Base-by-base conservation (phyloP, 2,797 vertebrate species). In the Notolepis coatsorum region DNA sequence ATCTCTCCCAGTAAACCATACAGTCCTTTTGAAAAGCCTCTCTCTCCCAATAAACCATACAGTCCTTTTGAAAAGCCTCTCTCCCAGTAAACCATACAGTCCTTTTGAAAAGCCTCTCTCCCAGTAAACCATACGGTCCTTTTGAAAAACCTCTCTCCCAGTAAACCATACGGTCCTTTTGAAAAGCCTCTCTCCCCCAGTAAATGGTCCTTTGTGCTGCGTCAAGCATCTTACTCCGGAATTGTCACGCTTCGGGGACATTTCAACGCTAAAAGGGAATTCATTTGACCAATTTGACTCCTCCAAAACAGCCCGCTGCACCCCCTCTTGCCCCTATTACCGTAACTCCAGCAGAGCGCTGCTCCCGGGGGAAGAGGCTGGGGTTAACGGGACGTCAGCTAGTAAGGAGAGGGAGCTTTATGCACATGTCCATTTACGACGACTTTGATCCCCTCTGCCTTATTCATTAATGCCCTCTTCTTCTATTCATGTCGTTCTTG, bases 201-300 rank as follows among this genome's bases (percentile, higher is more conserved):
- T n/a, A n/a, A n/a, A n/a, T n/a, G n/a, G n/a, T n/a, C n/a, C n/a
- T n/a, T n/a, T n/a, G n/a, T n/a, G n/a, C n/a, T n/a, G n/a, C 10
- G 35, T 13, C 35, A 35, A 39, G 61, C 54, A 47, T 15, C 53
- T 62, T 73, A 54, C 63, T 52, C 52, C 57, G 42, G 45, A 61
- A 45, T 50, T 73, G 64, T 69, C 80, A 74, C 61, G 30, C 47
- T n/a, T n/a, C 61, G 56, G 63, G 83, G 81, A 84, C 83, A 88
- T 85, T 84, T 85, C 77, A 64, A 6, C 20, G 70, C 71, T 79
- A 80, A 63, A 58, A 75, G 27, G 72, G 65, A 76, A 60, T 74
- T 77, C 5, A 45, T 80, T 74, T 73, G 73, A 78, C 52, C 18
- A 45, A 57, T 45, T 45, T 33, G 54, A 30, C 27, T 63, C 54